Base-by-base conservation (phyloP, 2,797 vertebrate genomes). In the Protosalanx chinensis region DNA sequence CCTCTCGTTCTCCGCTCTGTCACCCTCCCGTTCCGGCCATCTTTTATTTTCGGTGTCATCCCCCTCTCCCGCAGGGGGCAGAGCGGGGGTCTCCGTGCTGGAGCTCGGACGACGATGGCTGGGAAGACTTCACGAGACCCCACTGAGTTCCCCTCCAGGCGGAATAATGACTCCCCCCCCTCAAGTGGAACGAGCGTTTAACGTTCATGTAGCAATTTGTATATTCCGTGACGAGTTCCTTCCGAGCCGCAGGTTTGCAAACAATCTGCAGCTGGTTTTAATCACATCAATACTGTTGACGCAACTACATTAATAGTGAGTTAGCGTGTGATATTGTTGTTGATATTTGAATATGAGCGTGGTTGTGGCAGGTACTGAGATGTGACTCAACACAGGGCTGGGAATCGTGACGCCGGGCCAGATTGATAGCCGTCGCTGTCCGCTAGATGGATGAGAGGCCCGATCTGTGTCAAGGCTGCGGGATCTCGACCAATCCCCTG, bases 401-500 rank as follows among this genome's bases (percentile, higher is more conserved):
- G 29, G 58, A 60, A 23, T 18, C 6, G 10, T 12, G 23, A 27
- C 10, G 23, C 59, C 6, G 16, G 6, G 64, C 1, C 3, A 32
- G 59, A 74, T 71, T 29, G 63, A 68, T 71, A 46, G 61, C 63
- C 12, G 13, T 68, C 59, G 64, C 29, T 68, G 66, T 73, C 58
- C 64, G 68, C 64, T 61, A 46, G 57, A 49, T 64, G 46, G 37
- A 67, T 61, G 74, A 75, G 71, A 65, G 18, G 33, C 64, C 13
- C 29, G 62, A 74, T 82, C 73, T 57, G 53, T 32, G 32, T 70
- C 64, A 77, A 57, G n/a, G 70, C 35, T 41, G 37, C 37, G 10
- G 37, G 12, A 41, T 68, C 72, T 51, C 72, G 69, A 78, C 74
- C 70, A 84, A 83, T 88, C 78, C 86, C 73, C 75, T 76, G 72